Percentiles rank a stretch among this genome's conserved stretches.
These are phyloP conservation scores for Ormyrus labotus DNA, from an alignment of 2,888 invertebrate genomes.

Conservation along the genomic window DNA sequence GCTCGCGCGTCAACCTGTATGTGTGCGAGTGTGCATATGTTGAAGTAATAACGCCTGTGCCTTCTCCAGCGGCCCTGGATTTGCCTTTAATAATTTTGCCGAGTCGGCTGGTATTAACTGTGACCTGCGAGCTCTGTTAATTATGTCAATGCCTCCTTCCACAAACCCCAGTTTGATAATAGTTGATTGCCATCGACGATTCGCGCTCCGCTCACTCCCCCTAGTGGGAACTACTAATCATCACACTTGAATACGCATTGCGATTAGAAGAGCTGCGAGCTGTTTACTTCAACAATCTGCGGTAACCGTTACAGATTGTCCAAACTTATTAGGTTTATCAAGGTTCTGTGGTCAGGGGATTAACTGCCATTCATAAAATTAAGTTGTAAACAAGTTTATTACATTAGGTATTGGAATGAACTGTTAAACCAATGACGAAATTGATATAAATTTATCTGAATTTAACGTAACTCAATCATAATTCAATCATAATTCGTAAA, in stretches of 20 bases:
- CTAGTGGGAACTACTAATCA: not conserved
- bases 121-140: constrained; percentile 31
- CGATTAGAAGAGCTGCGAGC: too few relatives aligned
- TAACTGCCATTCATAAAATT: too few relatives aligned
- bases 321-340: too few relatives aligned
- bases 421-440: not conserved
- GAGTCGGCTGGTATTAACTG: constrained; percentile 57
- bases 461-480: not conserved
- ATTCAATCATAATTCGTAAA: not conserved
- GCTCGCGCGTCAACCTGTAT: too few relatives aligned
- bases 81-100: constrained; percentile 39
- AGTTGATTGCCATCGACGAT: constrained; percentile 28
- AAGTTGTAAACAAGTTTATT: too few relatives aligned
- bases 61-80: not conserved
- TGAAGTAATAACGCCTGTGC: too few relatives aligned
- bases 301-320: too few relatives aligned
- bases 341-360: too few relatives aligned
- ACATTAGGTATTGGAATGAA: not conserved
- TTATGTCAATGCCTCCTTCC: constrained; percentile 14
- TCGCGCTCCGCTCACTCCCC: constrained; percentile 10
- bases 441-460: not conserved
- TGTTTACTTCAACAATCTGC: too few relatives aligned
- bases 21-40: too few relatives aligned
- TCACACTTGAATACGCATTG: not conserved
- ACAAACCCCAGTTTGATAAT: not conserved